These are phyloP conservation scores for Cheilosia vernalis DNA, from an alignment of 2,888 invertebrate species.

Conservation along the genomic window DNA sequence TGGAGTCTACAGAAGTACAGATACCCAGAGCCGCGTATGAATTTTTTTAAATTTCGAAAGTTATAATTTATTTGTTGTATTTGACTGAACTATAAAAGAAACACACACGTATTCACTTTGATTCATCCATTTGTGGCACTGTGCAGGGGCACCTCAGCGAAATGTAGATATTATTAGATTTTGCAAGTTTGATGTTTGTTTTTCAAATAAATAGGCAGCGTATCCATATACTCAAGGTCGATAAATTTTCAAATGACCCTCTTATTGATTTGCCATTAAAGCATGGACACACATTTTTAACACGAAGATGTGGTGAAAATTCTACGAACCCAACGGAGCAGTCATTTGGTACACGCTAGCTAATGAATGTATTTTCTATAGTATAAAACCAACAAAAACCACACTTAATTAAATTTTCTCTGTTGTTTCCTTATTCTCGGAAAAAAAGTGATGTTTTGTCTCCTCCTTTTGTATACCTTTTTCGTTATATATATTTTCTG, in stretches of 20 bases:
- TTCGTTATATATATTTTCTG: conserved; percentile 11
- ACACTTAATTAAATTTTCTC: conserved; percentile 56
- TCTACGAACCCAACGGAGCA: neutral
- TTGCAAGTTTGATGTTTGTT: conserved; percentile 17
- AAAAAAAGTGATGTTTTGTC: neutral
- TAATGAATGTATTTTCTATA: conserved; percentile 14
- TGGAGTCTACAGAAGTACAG: neutral
- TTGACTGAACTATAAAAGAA: neutral
- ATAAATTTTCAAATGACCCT: conserved; percentile 31
- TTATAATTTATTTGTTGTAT: conserved; percentile 5
- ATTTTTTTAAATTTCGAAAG: conserved; percentile 51
- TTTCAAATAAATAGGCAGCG: conserved; percentile 1
- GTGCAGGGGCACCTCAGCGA: neutral
- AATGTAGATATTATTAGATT: conserved; percentile 40
- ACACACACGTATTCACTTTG: conserved; percentile 24
- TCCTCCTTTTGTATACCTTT: conserved; percentile 13
- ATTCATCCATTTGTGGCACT: neutral
- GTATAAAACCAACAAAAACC: conserved; percentile 22
- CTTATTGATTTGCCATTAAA: conserved; percentile 33
- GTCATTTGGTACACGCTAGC: conserved; percentile 12
- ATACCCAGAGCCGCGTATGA: conserved; percentile 9
- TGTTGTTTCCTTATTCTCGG: conserved; percentile 21
- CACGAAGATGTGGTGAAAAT: conserved; percentile 7
- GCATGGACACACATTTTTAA: conserved; percentile 6
- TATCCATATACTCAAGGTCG: conserved; percentile 42